Conservation (phyloP, 2,888 invertebrate genomes). For the Calephelis perditalis region DNA sequence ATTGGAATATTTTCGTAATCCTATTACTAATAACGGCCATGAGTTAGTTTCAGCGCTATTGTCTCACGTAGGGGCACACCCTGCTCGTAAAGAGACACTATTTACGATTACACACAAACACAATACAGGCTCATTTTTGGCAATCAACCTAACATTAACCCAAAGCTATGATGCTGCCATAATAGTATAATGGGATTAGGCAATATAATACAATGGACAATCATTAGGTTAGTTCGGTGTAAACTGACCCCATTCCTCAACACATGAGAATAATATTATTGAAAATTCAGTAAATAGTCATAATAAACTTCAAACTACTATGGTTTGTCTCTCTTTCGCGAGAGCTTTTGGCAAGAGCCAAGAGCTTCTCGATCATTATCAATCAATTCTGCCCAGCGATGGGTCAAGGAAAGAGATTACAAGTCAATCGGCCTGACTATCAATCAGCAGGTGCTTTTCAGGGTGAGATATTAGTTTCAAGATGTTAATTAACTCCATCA, state of each 20-base stretch:
- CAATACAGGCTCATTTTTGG: conserved; percentile 12
- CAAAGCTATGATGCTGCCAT: conserved; percentile 9
- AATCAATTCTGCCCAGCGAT: too few species aligned
- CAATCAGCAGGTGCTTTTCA: too few species aligned
- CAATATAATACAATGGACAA: conserved; percentile 9
- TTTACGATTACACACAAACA: conserved; percentile 11
- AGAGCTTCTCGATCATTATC: too few species aligned
- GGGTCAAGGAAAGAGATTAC: too few species aligned
- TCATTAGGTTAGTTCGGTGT: background rate
- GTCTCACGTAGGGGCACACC: background rate
- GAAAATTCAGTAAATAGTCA: too few species aligned
- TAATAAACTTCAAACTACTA: too few species aligned
- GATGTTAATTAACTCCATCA: too few species aligned
- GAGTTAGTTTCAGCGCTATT: background rate
- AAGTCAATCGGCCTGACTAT: too few species aligned
- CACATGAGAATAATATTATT: background rate
- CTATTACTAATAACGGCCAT: conserved; percentile 5
- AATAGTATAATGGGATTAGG: conserved; percentile 6
- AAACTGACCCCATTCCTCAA: background rate
- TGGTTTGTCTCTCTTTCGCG: too few species aligned
- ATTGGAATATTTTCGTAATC: background rate
- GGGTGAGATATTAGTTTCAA: too few species aligned
- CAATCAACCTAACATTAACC: conserved; percentile 12
- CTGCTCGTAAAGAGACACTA: conserved; percentile 10
- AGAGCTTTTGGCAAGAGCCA: too few species aligned